phyloP scores from a whole-genome alignment of 2,888 invertebrate species.

The Aricia artaxerxes region DNA sequence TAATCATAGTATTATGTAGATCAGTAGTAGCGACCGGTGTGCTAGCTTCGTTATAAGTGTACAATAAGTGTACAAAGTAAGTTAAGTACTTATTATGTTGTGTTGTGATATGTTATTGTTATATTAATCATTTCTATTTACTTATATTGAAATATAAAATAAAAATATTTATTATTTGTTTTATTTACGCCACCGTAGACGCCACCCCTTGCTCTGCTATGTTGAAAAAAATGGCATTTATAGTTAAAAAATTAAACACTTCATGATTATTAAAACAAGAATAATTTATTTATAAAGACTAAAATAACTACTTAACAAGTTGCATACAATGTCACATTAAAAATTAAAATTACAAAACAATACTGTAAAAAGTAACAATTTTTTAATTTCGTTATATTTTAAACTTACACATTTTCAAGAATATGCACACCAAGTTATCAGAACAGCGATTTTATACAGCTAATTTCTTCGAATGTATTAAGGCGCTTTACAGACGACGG shows the following conservation, averaged over 20 bases:
- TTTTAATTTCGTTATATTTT: neutral
- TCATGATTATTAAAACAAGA: neutral
- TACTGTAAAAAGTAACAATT: neutral
- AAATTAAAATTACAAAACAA: neutral
- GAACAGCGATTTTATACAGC: neutral
- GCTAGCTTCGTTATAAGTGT: slow-evolving; percentile 27
- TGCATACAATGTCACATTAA: neutral
- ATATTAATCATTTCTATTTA: slow-evolving; percentile 34
- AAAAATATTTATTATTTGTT: slow-evolving; percentile 29
- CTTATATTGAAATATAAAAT: slow-evolving; percentile 35
- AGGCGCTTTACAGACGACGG: too few species aligned
- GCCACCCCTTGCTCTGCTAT: neutral
- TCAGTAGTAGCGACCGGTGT: slow-evolving; percentile 12
- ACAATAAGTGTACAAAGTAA: slow-evolving; percentile 33
- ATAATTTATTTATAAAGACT: neutral
- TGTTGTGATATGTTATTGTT: slow-evolving; percentile 38
- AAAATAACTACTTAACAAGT: neutral
- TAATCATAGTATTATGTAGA: neutral
- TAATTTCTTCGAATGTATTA: neutral
- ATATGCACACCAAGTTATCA: neutral
- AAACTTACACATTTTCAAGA: neutral
- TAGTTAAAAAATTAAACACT: neutral
- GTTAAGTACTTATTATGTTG: slow-evolving; percentile 37
- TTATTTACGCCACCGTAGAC: neutral
- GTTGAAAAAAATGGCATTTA: neutral